Base-by-base conservation (phyloP, 2,113 vertebrate species). In the Scatophagus argus region DNA sequence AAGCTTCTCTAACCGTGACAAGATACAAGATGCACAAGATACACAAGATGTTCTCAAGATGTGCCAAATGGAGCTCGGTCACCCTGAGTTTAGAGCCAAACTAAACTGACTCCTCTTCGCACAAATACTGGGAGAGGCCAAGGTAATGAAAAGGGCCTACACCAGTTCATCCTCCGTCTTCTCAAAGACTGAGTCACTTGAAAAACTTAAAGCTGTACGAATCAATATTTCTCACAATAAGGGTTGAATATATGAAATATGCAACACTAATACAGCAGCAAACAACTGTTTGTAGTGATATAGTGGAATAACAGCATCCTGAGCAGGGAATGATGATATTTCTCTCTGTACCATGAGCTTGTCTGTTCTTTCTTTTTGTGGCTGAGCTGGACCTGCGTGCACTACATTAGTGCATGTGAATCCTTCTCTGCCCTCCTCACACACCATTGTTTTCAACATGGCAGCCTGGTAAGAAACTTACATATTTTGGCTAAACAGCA, bases 161-260 rank as follows among this genome's bases (percentile, higher is more conserved):
- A 74, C 8, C 56, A 84, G 59, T 84, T 84, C 69, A 68, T 77
- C 77, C 60, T 67, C 63, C 60, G 25, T 83, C 79, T 87, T 86
- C 76, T 83, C 71, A 44, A 69, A 78, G 61, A 44, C 41, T 63
- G 70, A 87, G 59, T 64, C 80, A 74, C 41, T 52, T 16, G 16
- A 69, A 65, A 70, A 34, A 39, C 34, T 36, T 54, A 61, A 39
- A 62, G 32, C 54, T 34, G 34, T 41, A 51, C 11, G 49, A 47
- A 73, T 80, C 41, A 70, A 56, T 65, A 54, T 60, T 60, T 62
- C 62, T 52, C 19, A 34, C 12, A 5, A 34, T 59, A 52, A 36
- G 14, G 32, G 41, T 47, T 49, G 10, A 39, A 0, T 17, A 25
- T 21, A 25, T 19, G 14, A 23, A 31, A 43, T 31, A 9, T 46